Evolutionary conservation across 92 coral and sea anemone genomes (phyloP).

Genomic region (Bergia sp.): DNA sequence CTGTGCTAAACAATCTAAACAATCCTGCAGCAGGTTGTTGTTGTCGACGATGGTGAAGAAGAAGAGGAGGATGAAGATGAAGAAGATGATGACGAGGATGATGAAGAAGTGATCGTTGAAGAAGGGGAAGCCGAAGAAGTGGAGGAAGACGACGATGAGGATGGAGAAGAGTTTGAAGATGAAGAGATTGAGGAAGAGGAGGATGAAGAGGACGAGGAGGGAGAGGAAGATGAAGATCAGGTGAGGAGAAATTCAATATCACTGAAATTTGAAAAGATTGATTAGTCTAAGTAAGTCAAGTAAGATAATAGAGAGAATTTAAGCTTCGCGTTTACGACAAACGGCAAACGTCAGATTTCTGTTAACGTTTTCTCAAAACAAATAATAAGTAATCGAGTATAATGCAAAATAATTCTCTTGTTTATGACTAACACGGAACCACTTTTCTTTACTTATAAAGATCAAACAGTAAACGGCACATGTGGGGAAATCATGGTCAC

Average conservation of each 20-base stretch:
- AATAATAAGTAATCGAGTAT: too few relatives aligned
- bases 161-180: constrained; percentile 14
- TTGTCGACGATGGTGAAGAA: constrained; percentile 37
- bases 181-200: constrained; percentile 28
- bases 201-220: constrained; percentile 27
- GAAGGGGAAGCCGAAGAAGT: constrained; percentile 41
- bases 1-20: background rate
- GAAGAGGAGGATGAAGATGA: constrained; percentile 34
- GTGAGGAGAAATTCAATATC: background rate
- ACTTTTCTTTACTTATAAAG: too few relatives aligned
- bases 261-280: background rate
- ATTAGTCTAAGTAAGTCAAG: background rate
- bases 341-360: too few relatives aligned
- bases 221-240: background rate
- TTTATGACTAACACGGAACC: too few relatives aligned
- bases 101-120: constrained; percentile 43
- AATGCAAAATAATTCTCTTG: too few relatives aligned
- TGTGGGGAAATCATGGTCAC: too few relatives aligned
- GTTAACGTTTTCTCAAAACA: too few relatives aligned
- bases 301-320: background rate
- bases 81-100: constrained; percentile 28
- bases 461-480: too few relatives aligned
- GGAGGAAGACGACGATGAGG: constrained; percentile 41
- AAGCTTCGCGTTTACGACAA: too few relatives aligned
- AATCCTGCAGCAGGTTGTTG: constrained; percentile 37